These are phyloP conservation scores for Atrichornis clamosus DNA, from an alignment of 2,113 vertebrate species.

Conservation along the genomic window DNA sequence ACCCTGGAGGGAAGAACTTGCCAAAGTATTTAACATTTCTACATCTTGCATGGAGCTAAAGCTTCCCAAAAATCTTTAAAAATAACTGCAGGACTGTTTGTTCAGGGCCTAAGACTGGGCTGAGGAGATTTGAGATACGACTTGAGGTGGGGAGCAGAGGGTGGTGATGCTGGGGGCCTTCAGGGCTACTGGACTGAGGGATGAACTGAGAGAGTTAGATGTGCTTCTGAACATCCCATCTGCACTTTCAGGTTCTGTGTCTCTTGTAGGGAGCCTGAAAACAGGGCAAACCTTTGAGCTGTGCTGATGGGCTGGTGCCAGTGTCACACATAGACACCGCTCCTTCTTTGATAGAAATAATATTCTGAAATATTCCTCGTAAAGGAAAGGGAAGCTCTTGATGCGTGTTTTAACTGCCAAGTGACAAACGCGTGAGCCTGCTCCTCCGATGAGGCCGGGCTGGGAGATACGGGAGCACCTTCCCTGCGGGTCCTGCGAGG, in stretches of 20 bases:
- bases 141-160: neutral
- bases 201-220: neutral
- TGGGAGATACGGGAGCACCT: accelerated
- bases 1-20: conserved; percentile 51
- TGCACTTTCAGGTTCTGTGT: neutral
- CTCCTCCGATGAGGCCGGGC: neutral
- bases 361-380: neutral
- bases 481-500: neutral
- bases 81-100: conserved; percentile 37
- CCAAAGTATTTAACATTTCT: conserved; percentile 53
- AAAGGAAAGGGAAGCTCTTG: neutral
- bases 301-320: neutral
- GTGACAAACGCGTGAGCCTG: neutral
- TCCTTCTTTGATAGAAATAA: neutral
- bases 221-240: neutral
- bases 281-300: neutral
- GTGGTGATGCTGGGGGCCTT: neutral
- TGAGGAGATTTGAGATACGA: neutral
- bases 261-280: neutral
- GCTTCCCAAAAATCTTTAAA: conserved; percentile 36
- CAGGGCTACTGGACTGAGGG: neutral
- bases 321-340: neutral
- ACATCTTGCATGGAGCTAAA: neutral
- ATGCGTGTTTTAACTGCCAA: neutral
- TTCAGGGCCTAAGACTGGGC: neutral